These are phyloP conservation scores for Telenomus remus DNA, from an alignment of 1,140 invertebrate species.

Conservation along the genomic window DNA sequence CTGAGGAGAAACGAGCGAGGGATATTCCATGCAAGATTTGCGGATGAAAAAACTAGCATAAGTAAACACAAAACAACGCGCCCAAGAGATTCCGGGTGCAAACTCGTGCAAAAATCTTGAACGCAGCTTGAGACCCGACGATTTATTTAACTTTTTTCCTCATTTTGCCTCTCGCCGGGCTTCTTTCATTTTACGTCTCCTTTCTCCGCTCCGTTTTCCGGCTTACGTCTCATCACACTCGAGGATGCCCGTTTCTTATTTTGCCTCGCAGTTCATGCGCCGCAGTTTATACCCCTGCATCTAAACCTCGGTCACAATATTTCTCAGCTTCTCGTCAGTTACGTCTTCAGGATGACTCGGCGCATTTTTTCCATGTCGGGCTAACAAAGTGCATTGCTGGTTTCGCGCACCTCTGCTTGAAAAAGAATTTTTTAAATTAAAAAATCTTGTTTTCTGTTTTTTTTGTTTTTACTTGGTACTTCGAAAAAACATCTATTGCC, in stretches of 20 bases:
- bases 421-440: conserved; percentile 33
- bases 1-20: conserved; percentile 2
- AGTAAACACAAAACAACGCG: conserved; percentile 65
- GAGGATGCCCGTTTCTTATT: conserved; percentile 59
- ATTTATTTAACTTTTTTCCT: conserved; percentile 70
- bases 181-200: conserved; percentile 55
- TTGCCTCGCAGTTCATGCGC: conserved; percentile 51
- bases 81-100: conserved; percentile 39
- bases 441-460: neutral
- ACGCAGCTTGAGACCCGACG: conserved; percentile 36
- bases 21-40: conserved; percentile 38
- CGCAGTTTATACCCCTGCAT: conserved; percentile 52
- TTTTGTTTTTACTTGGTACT: no score
- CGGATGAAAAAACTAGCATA: conserved; percentile 60
- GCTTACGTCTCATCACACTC: conserved; percentile 65
- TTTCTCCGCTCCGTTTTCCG: conserved; percentile 53
- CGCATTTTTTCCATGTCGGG: neutral
- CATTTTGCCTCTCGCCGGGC: conserved; percentile 23
- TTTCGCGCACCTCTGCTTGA: conserved; percentile 7
- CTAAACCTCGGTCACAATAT: conserved; percentile 24
- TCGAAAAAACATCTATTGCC: conserved; percentile 30
- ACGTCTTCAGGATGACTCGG: neutral
- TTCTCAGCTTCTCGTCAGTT: conserved; percentile 15
- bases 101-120: conserved; percentile 39
- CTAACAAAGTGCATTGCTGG: neutral